Base-by-base conservation (phyloP, 2,888 invertebrate genomes). In the Stenolophus ochropezus region DNA sequence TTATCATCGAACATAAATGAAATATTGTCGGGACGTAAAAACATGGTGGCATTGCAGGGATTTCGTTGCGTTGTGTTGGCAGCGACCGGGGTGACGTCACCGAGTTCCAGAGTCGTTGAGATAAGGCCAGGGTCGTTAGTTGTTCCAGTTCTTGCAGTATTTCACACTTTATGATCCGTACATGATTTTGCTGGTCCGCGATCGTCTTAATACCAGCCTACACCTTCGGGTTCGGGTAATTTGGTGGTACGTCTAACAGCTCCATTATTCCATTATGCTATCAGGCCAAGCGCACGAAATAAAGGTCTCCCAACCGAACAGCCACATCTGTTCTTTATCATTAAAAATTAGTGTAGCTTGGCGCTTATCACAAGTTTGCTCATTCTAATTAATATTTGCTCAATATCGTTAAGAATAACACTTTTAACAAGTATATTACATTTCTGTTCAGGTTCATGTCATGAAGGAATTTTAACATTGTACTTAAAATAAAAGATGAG, bases 141-240 rank as follows among this genome's bases (percentile, higher is more conserved):
- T 80, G 47, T 73, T 80, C 42, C 23, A 49, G 49, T 77, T 77
- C 80, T 53, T 23, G 80, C 80, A 80, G 58, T 80, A 80, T 80
- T 73, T 80, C 58, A 80, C 58, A 58, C 42, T 80, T 80, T 80
- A 80, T 80, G 80, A 80, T 21, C 71, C 80, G 80, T 80, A 80
- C 73, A 80, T 73, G 80, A 80, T 80, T 80, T 75, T 65, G 69
- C 69, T 76, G 56, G 75, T 4, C 71, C 8, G 14, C 18, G 65
- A 21, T 6, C 18, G 16, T 75, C 25, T 21, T 75, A 51, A 49
- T 21, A 51, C 23, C 25, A 23, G 53, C 53, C 21, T 53, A 75
- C 74, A 75, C 74, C 74, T 75, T 75, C 21, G 73, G 47, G 2
- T 21, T 20, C 14, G 18, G 47, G 74, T 74, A 51, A 27, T 74